These are phyloP conservation scores for Agonopterix arenella DNA, from an alignment of 2,888 invertebrate genomes.

Conservation along the genomic window DNA sequence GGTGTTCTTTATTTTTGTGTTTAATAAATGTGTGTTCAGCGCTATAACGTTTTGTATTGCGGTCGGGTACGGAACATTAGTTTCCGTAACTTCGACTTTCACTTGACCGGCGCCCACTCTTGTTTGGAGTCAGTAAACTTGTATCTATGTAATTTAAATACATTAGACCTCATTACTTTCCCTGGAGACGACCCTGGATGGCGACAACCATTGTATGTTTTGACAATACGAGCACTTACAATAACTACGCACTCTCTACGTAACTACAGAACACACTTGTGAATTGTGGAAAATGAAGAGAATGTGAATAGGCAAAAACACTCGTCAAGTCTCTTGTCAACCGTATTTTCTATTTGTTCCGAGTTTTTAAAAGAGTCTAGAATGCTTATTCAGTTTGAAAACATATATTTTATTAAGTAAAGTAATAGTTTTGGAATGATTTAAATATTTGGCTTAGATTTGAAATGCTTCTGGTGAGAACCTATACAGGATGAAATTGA, in stretches of 20 bases:
- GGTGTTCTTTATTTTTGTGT: too few species aligned
- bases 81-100: too few species aligned
- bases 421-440: too few species aligned
- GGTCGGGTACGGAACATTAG: too few species aligned
- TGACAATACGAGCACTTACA: slow-evolving; percentile 46
- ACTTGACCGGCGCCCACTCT: neutral
- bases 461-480: too few species aligned
- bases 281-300: slow-evolving; percentile 6
- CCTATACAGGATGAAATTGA: too few species aligned
- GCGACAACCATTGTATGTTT: slow-evolving; percentile 29
- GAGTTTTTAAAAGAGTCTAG: neutral
- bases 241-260: slow-evolving; percentile 34
- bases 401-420: too few species aligned
- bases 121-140: neutral
- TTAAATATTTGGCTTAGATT: too few species aligned
- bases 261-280: slow-evolving; percentile 1
- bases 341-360: neutral
- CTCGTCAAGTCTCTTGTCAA: neutral
- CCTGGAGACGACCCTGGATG: neutral
- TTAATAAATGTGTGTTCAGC: too few species aligned
- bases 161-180: neutral
- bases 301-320: slow-evolving; percentile 1
- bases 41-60: too few species aligned
- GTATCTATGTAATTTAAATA: neutral
- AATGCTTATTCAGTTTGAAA: too few species aligned